Conservation (phyloP, 2,888 invertebrate genomes). For the Galerucella calmariensis region DNA sequence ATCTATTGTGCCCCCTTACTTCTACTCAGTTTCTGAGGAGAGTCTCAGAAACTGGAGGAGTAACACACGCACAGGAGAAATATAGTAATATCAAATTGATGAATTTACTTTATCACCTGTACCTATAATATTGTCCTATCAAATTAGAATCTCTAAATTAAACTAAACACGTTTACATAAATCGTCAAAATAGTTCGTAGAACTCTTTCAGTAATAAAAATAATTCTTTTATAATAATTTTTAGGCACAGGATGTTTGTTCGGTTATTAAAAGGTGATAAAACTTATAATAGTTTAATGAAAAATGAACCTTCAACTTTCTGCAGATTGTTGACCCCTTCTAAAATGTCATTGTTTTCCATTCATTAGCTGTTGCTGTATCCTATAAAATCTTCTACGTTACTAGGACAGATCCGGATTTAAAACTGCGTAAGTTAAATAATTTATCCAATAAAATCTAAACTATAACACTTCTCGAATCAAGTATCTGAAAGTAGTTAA, state of each 20-base stretch:
- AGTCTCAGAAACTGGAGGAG: too few relatives aligned
- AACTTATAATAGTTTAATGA: slow-evolving; percentile 2
- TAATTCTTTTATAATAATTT: slow-evolving; percentile 7
- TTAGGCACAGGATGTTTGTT: slow-evolving; percentile 13
- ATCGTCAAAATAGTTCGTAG: slow-evolving; percentile 4
- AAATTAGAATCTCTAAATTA: not conserved
- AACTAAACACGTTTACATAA: not conserved
- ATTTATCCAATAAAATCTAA: not conserved
- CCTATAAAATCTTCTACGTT: not conserved
- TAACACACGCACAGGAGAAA: too few relatives aligned
- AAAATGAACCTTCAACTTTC: slow-evolving; percentile 12
- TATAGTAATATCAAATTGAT: too few relatives aligned
- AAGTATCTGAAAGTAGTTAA: too few relatives aligned
- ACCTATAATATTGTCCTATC: not conserved
- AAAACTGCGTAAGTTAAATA: not conserved
- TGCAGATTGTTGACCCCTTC: slow-evolving; percentile 10
- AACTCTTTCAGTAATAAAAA: not conserved
- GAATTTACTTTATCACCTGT: too few relatives aligned
- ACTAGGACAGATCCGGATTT: not conserved
- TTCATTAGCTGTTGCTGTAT: not conserved
- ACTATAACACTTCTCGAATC: too few relatives aligned
- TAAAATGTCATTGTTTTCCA: slow-evolving; percentile 10
- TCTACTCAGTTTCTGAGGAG: too few relatives aligned
- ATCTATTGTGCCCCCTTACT: too few relatives aligned
- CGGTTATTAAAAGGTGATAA: slow-evolving; percentile 13